phyloP scores from a whole-genome alignment of 1,140 invertebrate species.

The Hyposmocoma kahamanoa region DNA sequence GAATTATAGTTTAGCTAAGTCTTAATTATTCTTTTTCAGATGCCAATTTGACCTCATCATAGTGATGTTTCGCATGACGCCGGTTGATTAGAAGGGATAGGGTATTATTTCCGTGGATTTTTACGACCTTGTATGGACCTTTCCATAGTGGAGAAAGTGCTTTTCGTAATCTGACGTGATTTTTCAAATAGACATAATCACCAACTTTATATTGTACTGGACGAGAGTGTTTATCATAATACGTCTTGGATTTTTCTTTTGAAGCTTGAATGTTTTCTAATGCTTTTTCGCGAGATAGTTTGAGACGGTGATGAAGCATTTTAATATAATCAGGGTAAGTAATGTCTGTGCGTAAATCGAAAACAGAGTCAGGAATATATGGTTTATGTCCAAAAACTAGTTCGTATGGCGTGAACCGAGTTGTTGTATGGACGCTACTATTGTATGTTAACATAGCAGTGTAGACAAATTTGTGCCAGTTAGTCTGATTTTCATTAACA shows the following conservation, averaged over 20 bases:
- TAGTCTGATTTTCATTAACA: conserved; percentile 6
- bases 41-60: conserved; percentile 8
- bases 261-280: conserved; percentile 4
- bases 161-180: conserved; percentile 3
- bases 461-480: conserved; percentile 8
- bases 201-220: conserved; percentile 5
- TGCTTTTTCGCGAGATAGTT: conserved; percentile 4
- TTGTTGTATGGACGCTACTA: background rate
- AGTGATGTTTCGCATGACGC: conserved; percentile 6
- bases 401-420: background rate
- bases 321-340: conserved; percentile 7
- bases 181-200: conserved; percentile 3
- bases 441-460: conserved; percentile 7
- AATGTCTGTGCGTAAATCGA: background rate
- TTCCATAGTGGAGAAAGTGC: conserved; percentile 6
- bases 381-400: background rate
- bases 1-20: no score
- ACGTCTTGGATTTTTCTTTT: conserved; percentile 3
- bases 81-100: conserved; percentile 2
- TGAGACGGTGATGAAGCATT: conserved; percentile 1
- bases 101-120: no score
- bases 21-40: no score
- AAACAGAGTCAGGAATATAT: background rate
- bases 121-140: conserved; percentile 7
- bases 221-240: conserved; percentile 1